Percentiles rank a stretch among this genome's conserved stretches.
Evolutionary conservation across 1,140 invertebrate genomes (phyloP).

Genomic region (Diploscapter pachys): DNA sequence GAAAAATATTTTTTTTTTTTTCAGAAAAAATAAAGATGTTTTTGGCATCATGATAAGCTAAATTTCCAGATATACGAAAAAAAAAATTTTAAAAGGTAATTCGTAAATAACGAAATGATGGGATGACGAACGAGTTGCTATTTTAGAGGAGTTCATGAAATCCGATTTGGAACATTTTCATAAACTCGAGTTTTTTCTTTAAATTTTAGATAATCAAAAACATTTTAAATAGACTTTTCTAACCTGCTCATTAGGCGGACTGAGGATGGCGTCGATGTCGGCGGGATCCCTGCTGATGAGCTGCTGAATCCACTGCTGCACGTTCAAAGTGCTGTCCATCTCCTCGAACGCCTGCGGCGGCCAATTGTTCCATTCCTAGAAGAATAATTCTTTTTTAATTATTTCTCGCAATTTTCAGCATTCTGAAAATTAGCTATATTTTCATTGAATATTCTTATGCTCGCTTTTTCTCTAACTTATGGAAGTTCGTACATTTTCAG

Average conservation of each 20-base stretch:
- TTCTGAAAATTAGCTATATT: too few relatives aligned
- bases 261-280: conserved; percentile 89
- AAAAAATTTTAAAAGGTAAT: neutral
- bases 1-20: neutral
- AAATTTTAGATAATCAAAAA: neutral
- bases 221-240: neutral
- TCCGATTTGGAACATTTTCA: too few relatives aligned
- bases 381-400: neutral
- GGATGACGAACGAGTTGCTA: too few relatives aligned
- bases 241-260: conserved; percentile 83
- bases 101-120: neutral
- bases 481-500: too few relatives aligned
- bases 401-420: too few relatives aligned
- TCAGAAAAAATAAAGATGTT: neutral
- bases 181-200: too few relatives aligned
- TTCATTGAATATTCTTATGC: too few relatives aligned
- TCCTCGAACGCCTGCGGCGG: conserved; percentile 96
- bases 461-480: too few relatives aligned
- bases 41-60: too few relatives aligned
- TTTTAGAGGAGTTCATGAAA: too few relatives aligned
- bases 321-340: conserved; percentile 97
- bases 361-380: conserved; percentile 92
- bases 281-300: conserved; percentile 85
- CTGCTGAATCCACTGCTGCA: conserved; percentile 99
- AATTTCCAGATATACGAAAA: neutral